phyloP scores from a whole-genome alignment of 1,140 invertebrate genomes.

The Drosophila burlai region DNA sequence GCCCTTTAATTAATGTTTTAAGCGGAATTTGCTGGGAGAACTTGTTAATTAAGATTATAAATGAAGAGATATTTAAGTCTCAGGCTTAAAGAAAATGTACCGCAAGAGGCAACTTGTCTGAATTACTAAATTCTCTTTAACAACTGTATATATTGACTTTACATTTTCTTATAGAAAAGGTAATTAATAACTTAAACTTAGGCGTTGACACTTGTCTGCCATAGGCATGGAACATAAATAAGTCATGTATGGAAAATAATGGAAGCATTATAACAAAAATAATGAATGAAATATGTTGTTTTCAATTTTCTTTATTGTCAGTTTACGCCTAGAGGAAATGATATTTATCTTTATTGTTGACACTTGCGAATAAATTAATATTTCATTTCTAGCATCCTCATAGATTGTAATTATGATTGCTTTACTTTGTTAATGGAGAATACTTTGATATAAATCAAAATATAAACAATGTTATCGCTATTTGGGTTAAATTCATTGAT shows the following conservation, averaged over 20 bases:
- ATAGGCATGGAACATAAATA: neutral
- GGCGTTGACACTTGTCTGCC: neutral
- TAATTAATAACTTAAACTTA: neutral
- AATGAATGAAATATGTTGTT: neutral
- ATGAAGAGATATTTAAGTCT: neutral
- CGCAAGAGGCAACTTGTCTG: neutral
- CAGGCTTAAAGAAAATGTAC: neutral
- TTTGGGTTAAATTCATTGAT: too few species aligned
- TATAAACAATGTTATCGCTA: neutral
- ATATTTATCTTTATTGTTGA: conserved; percentile 7
- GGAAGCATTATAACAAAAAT: too few species aligned
- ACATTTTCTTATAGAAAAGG: neutral
- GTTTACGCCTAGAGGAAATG: neutral
- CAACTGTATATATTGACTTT: neutral
- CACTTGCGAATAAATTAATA: conserved; percentile 1
- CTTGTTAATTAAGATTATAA: neutral
- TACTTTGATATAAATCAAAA: neutral
- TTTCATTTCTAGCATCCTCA: neutral
- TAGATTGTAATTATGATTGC: neutral
- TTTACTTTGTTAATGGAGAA: neutral
- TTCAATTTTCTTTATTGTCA: neutral
- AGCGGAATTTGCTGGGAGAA: neutral
- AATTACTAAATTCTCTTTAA: too few species aligned
- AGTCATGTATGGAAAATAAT: neutral
- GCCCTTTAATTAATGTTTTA: conserved; percentile 6